phyloP scores from a whole-genome alignment of 2,888 invertebrate genomes.

The Sarcophaga carnaria region DNA sequence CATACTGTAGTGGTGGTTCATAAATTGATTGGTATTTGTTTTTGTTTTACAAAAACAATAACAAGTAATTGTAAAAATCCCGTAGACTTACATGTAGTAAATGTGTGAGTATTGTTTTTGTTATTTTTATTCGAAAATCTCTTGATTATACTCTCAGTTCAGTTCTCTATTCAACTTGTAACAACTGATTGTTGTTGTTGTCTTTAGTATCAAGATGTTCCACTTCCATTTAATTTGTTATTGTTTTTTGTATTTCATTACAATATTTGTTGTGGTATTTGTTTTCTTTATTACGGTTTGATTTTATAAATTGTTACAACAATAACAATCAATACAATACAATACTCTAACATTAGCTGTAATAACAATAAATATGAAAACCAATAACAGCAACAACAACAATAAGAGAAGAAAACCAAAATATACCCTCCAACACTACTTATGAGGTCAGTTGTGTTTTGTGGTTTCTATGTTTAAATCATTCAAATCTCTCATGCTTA shows the following conservation, averaged over 20 bases:
- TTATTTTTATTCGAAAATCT: slow-evolving; percentile 14
- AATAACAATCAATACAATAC: slow-evolving; percentile 38
- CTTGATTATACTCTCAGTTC: not conserved
- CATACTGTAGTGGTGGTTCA: slow-evolving; percentile 1
- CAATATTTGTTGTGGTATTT: slow-evolving; percentile 67
- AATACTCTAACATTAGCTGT: slow-evolving; percentile 1
- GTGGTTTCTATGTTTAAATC: slow-evolving; percentile 29
- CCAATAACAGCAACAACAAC: slow-evolving; percentile 10
- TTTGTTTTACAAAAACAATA: slow-evolving; percentile 4
- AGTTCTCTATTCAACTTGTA: too few species aligned
- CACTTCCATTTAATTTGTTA: slow-evolving; percentile 49
- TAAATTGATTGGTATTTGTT: not conserved
- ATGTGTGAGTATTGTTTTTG: not conserved
- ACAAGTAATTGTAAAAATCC: too few species aligned
- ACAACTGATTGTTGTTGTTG: not conserved
- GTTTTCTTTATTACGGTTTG: slow-evolving; percentile 12
- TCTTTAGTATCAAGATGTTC: slow-evolving; percentile 63
- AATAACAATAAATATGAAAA: slow-evolving; percentile 6
- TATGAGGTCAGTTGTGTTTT: slow-evolving; percentile 68
- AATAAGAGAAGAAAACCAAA: slow-evolving; percentile 22
- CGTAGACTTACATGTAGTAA: not conserved
- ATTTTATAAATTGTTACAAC: slow-evolving; percentile 45
- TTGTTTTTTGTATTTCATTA: slow-evolving; percentile 45
- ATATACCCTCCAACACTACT: slow-evolving; percentile 67
- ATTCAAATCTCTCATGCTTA: too few species aligned